Evolutionary conservation across 2,797 vertebrate genomes (phyloP).

Genomic region (Mormyrops attenuatus): DNA sequence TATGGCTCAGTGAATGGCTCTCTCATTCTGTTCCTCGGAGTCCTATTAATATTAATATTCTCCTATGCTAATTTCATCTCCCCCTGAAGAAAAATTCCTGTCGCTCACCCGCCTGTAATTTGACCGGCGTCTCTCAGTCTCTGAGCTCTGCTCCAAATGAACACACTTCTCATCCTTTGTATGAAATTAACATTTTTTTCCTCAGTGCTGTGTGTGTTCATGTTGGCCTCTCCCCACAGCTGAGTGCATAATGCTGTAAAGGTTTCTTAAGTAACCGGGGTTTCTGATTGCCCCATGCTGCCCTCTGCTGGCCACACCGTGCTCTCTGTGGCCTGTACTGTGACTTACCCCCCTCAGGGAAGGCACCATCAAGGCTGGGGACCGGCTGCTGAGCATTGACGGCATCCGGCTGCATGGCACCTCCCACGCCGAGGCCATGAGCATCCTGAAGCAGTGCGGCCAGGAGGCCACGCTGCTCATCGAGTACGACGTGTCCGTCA

Average conservation of each 20-base stretch:
- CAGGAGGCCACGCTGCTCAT: conserved; percentile 91
- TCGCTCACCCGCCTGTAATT: not conserved
- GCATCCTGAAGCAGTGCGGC: conserved; percentile 92
- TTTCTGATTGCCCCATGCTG: not conserved
- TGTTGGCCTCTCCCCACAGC: not conserved
- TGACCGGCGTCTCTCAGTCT: not conserved
- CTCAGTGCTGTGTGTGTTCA: not conserved
- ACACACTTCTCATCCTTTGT: not conserved
- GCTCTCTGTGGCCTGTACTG: not conserved
- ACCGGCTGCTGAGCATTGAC: conserved; percentile 89
- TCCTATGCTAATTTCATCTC: conserved; percentile 33
- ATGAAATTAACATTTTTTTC: not conserved
- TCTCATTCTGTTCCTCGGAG: conserved; percentile 21
- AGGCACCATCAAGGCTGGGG: conserved; percentile 87
- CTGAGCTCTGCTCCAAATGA: not conserved
- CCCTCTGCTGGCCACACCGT: not conserved
- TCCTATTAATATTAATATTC: conserved; percentile 33
- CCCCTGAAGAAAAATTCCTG: conserved; percentile 4
- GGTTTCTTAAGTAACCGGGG: not conserved
- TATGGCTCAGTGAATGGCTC: conserved; percentile 15
- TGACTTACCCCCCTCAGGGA: conserved; percentile 61
- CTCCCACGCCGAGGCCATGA: conserved; percentile 88
- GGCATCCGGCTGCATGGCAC: conserved; percentile 91
- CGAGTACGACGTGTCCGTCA: conserved; percentile 93
- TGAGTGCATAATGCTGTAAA: not conserved